These are phyloP conservation scores for Euphonia xanthogaster DNA, from an alignment of 2,797 vertebrate genomes.

Conservation along the genomic window DNA sequence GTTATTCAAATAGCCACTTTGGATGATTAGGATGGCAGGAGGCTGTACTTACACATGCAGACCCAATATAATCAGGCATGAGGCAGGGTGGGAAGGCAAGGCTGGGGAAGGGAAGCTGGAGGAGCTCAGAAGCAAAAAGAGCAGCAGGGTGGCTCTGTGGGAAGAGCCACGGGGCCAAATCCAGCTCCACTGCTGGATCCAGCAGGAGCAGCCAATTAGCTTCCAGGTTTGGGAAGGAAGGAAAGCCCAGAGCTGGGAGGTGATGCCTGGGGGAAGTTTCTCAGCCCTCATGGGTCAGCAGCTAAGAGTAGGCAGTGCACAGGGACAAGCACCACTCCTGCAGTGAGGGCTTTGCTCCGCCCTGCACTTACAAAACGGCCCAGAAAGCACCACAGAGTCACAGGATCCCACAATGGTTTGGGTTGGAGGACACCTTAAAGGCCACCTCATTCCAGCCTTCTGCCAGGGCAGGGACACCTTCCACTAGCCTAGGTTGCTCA, in stretches of 20 bases:
- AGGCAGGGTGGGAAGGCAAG: conserved; percentile 24
- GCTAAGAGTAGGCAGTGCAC: neutral
- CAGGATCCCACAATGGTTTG: neutral
- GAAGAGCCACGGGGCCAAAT: neutral
- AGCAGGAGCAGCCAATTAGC: neutral
- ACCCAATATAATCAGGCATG: conserved; percentile 27
- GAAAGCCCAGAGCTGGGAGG: neutral
- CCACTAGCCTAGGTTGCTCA: neutral
- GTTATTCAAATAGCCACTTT: conserved; percentile 71
- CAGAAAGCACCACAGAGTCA: neutral
- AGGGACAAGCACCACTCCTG: no score
- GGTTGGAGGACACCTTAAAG: neutral
- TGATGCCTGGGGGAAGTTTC: neutral
- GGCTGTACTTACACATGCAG: conserved; percentile 65
- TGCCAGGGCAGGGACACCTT: neutral
- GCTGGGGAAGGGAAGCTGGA: neutral
- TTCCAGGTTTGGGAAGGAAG: neutral
- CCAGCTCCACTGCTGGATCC: neutral
- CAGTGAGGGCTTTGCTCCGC: neutral
- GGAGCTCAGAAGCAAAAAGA: neutral
- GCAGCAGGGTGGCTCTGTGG: neutral
- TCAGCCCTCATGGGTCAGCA: fast-evolving
- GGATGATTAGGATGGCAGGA: conserved; percentile 67
- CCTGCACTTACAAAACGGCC: fast-evolving
- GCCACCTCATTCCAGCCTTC: neutral